Conservation (phyloP, 2,113 vertebrate genomes). For the Brachyistius frenatus region DNA sequence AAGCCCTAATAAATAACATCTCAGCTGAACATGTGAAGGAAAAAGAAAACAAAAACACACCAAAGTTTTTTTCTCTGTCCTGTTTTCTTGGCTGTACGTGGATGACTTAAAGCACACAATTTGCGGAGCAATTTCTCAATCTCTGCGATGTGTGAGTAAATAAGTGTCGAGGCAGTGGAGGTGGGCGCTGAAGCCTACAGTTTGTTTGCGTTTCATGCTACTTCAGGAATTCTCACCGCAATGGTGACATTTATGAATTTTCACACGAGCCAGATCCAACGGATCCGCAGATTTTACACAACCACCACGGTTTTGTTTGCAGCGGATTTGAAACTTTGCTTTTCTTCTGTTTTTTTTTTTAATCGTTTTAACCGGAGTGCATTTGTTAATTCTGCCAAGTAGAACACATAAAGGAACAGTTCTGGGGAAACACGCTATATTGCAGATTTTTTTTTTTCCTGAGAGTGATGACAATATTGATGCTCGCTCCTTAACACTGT, state of each 20-base stretch:
- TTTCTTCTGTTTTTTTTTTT: too few species aligned
- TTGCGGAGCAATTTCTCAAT: conserved; percentile 29
- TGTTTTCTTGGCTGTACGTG: conserved; percentile 12
- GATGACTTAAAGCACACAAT: neutral
- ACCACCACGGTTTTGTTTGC: conserved; percentile 3
- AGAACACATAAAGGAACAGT: too few species aligned
- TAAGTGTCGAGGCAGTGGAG: conserved; percentile 37
- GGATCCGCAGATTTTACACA: conserved; percentile 2
- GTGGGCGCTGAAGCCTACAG: conserved; percentile 50
- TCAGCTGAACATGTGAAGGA: neutral
- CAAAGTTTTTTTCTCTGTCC: neutral
- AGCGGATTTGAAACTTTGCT: conserved; percentile 6
- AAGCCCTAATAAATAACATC: conserved; percentile 26
- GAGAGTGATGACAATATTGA: neutral
- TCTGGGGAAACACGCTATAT: neutral
- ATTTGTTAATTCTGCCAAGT: neutral
- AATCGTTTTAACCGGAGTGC: neutral
- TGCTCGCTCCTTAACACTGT: too few species aligned
- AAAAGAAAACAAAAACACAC: neutral
- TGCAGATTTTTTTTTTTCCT: neutral
- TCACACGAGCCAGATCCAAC: conserved; percentile 48
- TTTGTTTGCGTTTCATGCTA: conserved; percentile 53
- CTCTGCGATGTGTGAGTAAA: conserved; percentile 43
- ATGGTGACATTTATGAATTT: conserved; percentile 58
- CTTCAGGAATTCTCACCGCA: conserved; percentile 45